These are phyloP conservation scores for Watsonalla cultraria DNA, from an alignment of 2,888 invertebrate species.

Conservation along the genomic window DNA sequence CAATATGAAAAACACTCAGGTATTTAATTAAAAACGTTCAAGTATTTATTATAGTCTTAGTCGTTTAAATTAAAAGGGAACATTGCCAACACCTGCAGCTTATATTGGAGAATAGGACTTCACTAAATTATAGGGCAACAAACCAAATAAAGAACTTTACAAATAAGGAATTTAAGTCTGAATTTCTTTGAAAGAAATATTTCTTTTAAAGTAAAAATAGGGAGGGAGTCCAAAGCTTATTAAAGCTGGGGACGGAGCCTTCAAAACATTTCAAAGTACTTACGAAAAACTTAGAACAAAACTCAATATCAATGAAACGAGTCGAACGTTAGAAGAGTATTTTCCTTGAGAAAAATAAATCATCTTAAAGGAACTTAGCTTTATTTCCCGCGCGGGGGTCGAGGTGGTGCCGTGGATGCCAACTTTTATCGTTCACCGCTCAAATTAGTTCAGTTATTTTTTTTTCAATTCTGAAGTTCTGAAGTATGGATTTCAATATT, in stretches of 20 bases:
- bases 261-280: constrained; percentile 62
- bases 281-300: constrained; percentile 61
- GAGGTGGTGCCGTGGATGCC: constrained; percentile 40
- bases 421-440: constrained; percentile 63
- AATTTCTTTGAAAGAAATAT: constrained; percentile 38
- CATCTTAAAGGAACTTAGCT: constrained; percentile 59
- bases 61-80: constrained; percentile 34
- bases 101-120: constrained; percentile 43
- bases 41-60: constrained; percentile 38
- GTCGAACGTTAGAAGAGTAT: constrained; percentile 56
- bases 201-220: constrained; percentile 49
- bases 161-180: constrained; percentile 33
- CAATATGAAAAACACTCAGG: constrained; percentile 25
- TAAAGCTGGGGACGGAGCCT: constrained; percentile 44
- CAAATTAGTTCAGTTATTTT: constrained; percentile 63
- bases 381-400: constrained; percentile 53
- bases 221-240: constrained; percentile 53
- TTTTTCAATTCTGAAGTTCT: constrained; percentile 60
- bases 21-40: constrained; percentile 40
- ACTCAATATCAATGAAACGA: constrained; percentile 70
- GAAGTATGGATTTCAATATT: constrained; percentile 73
- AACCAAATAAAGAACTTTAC: constrained; percentile 43
- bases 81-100: constrained; percentile 20
- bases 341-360: constrained; percentile 67
- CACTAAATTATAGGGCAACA: constrained; percentile 55